phyloP scores from a whole-genome alignment of 2,797 vertebrate species.

The Chloroceryle amazona region DNA sequence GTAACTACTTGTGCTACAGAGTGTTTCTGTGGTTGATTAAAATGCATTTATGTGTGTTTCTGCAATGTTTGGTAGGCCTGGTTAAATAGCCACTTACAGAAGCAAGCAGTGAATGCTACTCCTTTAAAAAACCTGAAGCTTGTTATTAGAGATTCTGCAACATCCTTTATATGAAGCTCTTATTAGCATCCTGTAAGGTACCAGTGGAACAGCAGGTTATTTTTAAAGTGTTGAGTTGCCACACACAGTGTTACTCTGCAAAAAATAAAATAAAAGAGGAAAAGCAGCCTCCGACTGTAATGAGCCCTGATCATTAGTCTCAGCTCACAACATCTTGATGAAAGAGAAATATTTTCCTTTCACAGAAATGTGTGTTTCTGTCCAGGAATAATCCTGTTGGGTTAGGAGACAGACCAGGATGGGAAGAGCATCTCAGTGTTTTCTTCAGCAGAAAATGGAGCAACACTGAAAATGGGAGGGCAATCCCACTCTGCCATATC shows the following conservation, averaged over 20 bases:
- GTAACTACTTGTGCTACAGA: neutral
- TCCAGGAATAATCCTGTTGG: neutral
- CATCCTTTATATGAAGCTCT: neutral
- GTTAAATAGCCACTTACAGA: constrained; percentile 43
- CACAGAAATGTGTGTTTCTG: neutral
- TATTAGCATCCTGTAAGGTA: neutral
- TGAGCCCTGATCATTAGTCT: neutral
- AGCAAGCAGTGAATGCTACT: neutral
- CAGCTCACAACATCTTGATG: neutral
- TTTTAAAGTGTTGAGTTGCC: constrained; percentile 22
- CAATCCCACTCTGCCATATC: neutral
- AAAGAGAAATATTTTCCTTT: neutral
- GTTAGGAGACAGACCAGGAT: neutral
- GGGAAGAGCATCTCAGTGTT: neutral
- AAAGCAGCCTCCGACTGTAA: neutral
- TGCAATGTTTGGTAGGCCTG: neutral
- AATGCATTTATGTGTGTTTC: constrained; percentile 4
- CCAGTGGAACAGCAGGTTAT: constrained; percentile 40
- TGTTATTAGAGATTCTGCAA: neutral
- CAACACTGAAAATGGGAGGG: neutral
- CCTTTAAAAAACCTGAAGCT: neutral
- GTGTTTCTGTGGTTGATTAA: constrained; percentile 57
- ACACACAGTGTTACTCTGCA: neutral
- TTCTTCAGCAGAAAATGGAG: neutral
- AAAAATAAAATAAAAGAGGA: neutral